Evolutionary conservation across 2,113 vertebrate genomes (phyloP).

Genomic region (Daphoenositta chrysoptera): DNA sequence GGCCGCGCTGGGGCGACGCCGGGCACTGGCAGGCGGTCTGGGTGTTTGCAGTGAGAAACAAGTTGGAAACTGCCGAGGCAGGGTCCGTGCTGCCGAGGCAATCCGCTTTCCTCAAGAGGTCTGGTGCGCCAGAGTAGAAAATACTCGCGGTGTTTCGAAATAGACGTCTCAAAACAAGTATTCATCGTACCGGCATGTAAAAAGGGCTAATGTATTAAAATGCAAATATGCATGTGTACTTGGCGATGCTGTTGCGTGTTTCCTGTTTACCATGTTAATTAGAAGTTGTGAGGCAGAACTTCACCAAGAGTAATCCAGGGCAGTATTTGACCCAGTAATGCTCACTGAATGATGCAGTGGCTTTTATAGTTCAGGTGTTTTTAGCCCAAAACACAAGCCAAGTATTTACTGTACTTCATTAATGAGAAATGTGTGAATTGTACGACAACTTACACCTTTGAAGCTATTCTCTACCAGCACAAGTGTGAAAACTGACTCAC

Average conservation of each 20-base stretch:
- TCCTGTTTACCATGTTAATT: constrained; percentile 67
- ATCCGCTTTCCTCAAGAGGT: background rate
- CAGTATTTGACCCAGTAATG: constrained; percentile 25
- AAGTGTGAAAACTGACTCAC: background rate
- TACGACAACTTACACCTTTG: background rate
- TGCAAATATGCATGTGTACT: constrained; percentile 20
- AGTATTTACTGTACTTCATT: background rate
- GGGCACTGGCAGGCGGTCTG: background rate
- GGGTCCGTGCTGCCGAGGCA: background rate
- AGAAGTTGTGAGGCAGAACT: constrained; percentile 37
- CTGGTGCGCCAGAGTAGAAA: background rate
- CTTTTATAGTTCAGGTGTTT: background rate
- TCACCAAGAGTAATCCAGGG: background rate
- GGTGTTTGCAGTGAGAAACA: background rate
- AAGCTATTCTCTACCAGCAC: background rate
- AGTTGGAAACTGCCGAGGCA: background rate
- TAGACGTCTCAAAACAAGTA: background rate
- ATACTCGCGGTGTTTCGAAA: background rate
- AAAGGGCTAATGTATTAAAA: constrained; percentile 25
- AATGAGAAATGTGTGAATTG: background rate
- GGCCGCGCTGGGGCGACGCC: background rate
- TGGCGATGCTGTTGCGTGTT: constrained; percentile 23
- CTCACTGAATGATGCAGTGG: background rate
- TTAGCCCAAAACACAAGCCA: background rate
- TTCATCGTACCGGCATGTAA: constrained; percentile 4